phyloP scores from a whole-genome alignment of 2,113 vertebrate genomes.

The Craseonycteris thonglongyai region DNA sequence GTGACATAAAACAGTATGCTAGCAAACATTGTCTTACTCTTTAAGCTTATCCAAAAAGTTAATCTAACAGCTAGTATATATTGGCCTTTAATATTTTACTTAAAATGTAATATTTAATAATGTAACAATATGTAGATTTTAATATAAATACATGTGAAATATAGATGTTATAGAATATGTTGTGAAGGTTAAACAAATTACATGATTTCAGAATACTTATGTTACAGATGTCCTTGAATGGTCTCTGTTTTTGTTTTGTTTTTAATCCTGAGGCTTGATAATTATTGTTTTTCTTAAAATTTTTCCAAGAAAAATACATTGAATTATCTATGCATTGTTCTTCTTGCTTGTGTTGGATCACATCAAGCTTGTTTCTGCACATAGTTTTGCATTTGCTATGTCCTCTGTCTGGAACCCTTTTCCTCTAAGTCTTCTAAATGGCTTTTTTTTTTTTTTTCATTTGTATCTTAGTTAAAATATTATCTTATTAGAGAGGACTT shows the following conservation, averaged over 20 bases:
- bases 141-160: neutral
- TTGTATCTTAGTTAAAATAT: neutral
- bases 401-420: neutral
- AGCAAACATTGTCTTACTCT: neutral
- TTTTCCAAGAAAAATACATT: neutral
- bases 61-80: neutral
- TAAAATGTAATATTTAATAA: neutral
- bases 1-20: neutral
- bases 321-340: neutral
- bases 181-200: neutral
- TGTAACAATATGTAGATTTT: neutral
- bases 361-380: neutral
- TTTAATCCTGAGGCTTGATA: neutral
- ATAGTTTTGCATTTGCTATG: neutral
- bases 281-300: neutral
- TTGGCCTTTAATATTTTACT: neutral
- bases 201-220: neutral
- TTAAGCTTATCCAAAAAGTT: neutral
- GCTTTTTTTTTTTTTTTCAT: neutral
- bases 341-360: neutral
- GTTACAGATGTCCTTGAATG: neutral
- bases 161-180: neutral
- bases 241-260: neutral
- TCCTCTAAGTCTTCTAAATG: neutral
- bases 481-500: neutral